Percentiles rank a stretch among this genome's conserved stretches.
These are phyloP conservation scores for Pedionomus torquatus DNA, from an alignment of 2,113 vertebrate genomes.

Conservation along the genomic window DNA sequence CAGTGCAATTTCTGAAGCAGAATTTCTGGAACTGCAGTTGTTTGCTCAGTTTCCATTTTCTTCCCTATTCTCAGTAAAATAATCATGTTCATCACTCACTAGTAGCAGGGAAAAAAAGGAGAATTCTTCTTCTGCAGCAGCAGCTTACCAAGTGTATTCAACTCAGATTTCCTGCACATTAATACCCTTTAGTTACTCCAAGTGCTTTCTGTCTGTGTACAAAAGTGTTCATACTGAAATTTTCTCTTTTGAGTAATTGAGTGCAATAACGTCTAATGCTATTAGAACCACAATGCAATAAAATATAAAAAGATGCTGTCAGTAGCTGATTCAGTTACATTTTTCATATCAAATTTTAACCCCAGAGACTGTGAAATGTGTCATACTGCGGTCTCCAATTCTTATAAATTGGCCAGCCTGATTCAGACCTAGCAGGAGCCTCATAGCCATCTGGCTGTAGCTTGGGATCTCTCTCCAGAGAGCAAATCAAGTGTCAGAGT, in stretches of 20 bases:
- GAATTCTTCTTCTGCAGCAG: not conserved
- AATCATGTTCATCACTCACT: not conserved
- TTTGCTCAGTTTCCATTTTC: slow-evolving; percentile 47
- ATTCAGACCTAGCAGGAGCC: slow-evolving; percentile 8
- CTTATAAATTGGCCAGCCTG: not conserved
- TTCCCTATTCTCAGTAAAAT: slow-evolving; percentile 32
- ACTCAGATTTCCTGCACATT: slow-evolving; percentile 28
- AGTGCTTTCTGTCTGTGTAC: not conserved
- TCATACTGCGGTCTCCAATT: not conserved
- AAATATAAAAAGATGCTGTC: not conserved
- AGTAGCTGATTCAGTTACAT: not conserved
- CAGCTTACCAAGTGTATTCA: not conserved
- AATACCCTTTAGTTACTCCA: slow-evolving; percentile 20
- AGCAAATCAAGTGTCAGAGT: slow-evolving; percentile 28
- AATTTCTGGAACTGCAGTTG: slow-evolving; percentile 47
- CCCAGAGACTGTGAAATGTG: not conserved
- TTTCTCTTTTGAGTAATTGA: slow-evolving; percentile 39
- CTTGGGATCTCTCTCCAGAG: slow-evolving; percentile 10
- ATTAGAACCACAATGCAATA: not conserved
- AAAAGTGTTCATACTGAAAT: not conserved
- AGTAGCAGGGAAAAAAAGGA: not conserved
- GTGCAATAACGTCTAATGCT: not conserved
- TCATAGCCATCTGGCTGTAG: slow-evolving; percentile 8
- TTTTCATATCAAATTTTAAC: not conserved
- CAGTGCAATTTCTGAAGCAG: slow-evolving; percentile 55